phyloP scores from a whole-genome alignment of 92 coral and sea anemone genomes.

The Phenganax subtilis region DNA sequence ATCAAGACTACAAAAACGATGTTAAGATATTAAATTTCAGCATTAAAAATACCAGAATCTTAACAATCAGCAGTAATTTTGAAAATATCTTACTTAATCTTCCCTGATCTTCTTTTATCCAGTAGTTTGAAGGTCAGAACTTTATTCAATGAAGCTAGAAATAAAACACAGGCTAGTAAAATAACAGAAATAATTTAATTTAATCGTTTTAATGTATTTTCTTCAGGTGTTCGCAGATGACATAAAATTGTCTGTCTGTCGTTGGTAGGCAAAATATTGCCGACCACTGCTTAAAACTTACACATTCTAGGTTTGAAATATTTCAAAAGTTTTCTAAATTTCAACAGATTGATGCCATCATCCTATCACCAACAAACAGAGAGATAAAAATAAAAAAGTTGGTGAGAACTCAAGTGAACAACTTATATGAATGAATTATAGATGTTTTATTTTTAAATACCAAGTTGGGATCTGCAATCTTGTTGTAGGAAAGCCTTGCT shows the following conservation, averaged over 20 bases:
- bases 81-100: slow-evolving; percentile 49
- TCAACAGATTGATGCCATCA: slow-evolving; percentile 47
- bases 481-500: slow-evolving; percentile 27
- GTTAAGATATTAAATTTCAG: neutral
- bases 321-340: slow-evolving; percentile 61
- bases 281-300: slow-evolving; percentile 37
- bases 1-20: slow-evolving; percentile 56
- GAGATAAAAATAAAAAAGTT: neutral
- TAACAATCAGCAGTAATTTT: neutral
- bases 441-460: neutral
- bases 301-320: slow-evolving; percentile 71
- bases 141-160: slow-evolving; percentile 60
- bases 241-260: too few relatives aligned
- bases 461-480: neutral
- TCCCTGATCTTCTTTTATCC: slow-evolving; percentile 50
- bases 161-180: neutral
- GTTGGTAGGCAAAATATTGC: too few relatives aligned
- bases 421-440: neutral
- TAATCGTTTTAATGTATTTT: too few relatives aligned
- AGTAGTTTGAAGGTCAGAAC: slow-evolving; percentile 71
- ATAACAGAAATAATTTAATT: too few relatives aligned
- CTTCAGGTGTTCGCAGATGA: too few relatives aligned
- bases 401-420: neutral
- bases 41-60: neutral
- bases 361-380: neutral